phyloP scores from a whole-genome alignment of 2,888 invertebrate species.

The Gortyna flavago region DNA sequence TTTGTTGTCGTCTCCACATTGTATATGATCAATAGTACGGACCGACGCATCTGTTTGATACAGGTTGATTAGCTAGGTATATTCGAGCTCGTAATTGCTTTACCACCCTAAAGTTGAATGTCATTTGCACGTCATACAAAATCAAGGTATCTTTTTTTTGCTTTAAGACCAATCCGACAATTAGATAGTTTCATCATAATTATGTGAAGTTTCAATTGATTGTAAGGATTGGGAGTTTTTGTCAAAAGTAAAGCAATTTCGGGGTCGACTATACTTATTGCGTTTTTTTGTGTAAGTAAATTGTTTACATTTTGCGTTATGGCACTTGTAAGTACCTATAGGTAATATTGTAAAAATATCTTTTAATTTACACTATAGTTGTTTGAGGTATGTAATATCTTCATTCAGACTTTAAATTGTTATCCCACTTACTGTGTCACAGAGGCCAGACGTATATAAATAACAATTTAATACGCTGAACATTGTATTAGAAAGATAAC shows the following conservation, averaged over 20 bases:
- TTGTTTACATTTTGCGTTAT: no score
- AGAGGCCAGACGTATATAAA: neutral
- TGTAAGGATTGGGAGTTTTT: no score
- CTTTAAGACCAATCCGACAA: neutral
- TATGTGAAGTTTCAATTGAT: neutral
- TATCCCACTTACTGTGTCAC: neutral
- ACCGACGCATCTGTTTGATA: no score
- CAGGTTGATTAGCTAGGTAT: no score
- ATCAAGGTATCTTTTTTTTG: no score
- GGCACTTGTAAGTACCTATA: no score
- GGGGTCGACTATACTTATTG: neutral
- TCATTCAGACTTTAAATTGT: neutral
- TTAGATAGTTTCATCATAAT: neutral
- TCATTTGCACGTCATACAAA: neutral
- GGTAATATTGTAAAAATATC: no score
- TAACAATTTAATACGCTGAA: slow-evolving; percentile 7
- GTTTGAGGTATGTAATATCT: neutral
- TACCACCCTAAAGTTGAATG: no score
- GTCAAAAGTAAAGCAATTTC: neutral
- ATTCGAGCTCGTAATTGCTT: no score
- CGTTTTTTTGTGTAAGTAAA: no score
- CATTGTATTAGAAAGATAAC: slow-evolving; percentile 26
- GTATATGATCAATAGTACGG: no score
- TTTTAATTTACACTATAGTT: neutral
- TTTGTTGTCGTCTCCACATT: no score